These are phyloP conservation scores for Antechinus stuartii DNA, from an alignment of 2,113 vertebrate genomes.

Conservation along the genomic window DNA sequence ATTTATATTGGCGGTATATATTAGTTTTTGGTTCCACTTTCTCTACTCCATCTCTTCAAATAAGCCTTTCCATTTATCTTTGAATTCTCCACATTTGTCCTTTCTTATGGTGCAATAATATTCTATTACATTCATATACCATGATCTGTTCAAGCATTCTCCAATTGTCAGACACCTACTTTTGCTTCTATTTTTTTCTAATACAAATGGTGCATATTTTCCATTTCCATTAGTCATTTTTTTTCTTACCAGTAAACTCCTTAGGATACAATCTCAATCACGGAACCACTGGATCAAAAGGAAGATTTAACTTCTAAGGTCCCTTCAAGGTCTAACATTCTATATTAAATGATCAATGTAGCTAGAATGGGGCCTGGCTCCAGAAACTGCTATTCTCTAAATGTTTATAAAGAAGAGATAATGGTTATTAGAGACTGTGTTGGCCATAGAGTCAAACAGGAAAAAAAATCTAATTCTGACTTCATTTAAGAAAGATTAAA, in stretches of 20 bases:
- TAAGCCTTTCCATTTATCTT: neutral
- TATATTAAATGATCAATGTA: neutral
- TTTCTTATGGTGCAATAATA: slow-evolving; percentile 1
- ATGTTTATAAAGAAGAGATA: neutral
- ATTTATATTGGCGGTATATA: neutral
- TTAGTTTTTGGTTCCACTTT: neutral
- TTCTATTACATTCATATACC: neutral
- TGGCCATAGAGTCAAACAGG: neutral
- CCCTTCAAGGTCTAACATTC: neutral
- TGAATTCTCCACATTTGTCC: neutral
- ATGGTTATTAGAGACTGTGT: neutral
- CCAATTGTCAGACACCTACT: neutral
- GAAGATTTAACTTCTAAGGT: neutral
- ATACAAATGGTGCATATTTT: neutral
- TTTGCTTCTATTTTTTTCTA: neutral
- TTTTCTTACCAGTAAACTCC: neutral
- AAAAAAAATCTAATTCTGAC: neutral
- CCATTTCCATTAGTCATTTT: neutral
- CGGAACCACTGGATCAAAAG: neutral
- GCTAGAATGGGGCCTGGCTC: neutral
- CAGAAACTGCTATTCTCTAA: neutral
- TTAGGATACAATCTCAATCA: neutral
- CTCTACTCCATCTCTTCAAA: neutral
- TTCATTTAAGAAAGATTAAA: neutral
- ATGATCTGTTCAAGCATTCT: neutral